phyloP scores from a whole-genome alignment of 2,113 vertebrate species.

The Aphyosemion australe region DNA sequence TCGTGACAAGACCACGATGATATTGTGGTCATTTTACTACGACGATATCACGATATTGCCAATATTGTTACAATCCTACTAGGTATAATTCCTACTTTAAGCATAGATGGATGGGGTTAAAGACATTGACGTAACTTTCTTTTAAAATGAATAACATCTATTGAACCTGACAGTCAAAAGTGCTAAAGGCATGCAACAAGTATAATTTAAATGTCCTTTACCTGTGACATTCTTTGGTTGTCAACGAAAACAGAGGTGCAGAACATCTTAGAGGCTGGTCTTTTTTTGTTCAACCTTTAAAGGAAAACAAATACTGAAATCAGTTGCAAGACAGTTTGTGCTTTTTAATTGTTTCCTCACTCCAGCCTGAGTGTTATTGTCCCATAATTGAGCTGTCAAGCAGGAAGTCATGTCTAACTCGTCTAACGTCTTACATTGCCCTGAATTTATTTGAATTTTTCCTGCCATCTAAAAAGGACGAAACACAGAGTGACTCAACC shows the following conservation, averaged over 20 bases:
- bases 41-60: too few relatives aligned
- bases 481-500: conserved; percentile 14
- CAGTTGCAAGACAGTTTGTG: background rate
- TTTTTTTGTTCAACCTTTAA: background rate
- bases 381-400: conserved; percentile 8
- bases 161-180: background rate
- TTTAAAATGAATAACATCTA: background rate
- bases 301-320: background rate
- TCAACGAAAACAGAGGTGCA: background rate
- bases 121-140: background rate
- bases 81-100: background rate
- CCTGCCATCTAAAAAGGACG: background rate
- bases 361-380: background rate
- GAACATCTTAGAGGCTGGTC: background rate
- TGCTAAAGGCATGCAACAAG: background rate
- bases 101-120: background rate
- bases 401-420: background rate
- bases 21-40: too few relatives aligned
- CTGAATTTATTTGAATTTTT: conserved; percentile 30
- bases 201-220: background rate
- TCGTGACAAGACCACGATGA: too few relatives aligned
- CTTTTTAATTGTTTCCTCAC: background rate
- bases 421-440: background rate
- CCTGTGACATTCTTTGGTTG: background rate
- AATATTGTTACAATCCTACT: too few relatives aligned